A percentile compares a stretch with the other conserved stretches of the same genome.
Conservation (phyloP, 2,888 invertebrate genomes). For the Lysandra coridon region DNA sequence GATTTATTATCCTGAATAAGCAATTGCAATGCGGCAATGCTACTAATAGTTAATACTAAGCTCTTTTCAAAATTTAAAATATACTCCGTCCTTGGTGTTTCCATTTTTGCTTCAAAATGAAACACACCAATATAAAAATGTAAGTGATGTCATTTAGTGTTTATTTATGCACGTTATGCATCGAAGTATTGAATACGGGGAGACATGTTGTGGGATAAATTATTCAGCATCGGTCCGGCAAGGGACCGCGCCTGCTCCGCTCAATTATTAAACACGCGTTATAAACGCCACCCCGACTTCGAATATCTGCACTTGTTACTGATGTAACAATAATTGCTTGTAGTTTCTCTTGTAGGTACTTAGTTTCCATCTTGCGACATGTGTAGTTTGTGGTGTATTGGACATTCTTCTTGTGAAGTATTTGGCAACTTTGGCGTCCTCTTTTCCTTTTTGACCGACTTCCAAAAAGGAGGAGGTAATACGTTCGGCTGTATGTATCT, state of each 20-base stretch:
- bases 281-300: slow-evolving; percentile 69
- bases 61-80: background rate
- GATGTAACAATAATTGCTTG: slow-evolving; percentile 59
- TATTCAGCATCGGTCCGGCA: slow-evolving; percentile 66
- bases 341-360: slow-evolving; percentile 31
- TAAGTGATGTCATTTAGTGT: slow-evolving; percentile 30
- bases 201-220: slow-evolving; percentile 75
- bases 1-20: no score
- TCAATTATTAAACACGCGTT: slow-evolving; percentile 78
- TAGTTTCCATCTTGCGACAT: background rate
- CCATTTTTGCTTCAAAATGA: background rate
- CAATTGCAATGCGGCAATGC: no score
- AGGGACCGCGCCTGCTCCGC: slow-evolving; percentile 61
- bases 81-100: background rate
- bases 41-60: no score
- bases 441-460: background rate
- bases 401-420: background rate
- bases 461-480: no score
- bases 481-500: no score
- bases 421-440: background rate
- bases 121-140: background rate
- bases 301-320: slow-evolving; percentile 55
- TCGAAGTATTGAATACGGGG: slow-evolving; percentile 57
- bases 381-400: background rate
- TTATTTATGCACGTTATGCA: slow-evolving; percentile 39